Evolutionary conservation across 1,140 invertebrate genomes (phyloP), one percentile per base, ranked within the genome.

Genomic region (Drosophila equinoxialis): DNA sequence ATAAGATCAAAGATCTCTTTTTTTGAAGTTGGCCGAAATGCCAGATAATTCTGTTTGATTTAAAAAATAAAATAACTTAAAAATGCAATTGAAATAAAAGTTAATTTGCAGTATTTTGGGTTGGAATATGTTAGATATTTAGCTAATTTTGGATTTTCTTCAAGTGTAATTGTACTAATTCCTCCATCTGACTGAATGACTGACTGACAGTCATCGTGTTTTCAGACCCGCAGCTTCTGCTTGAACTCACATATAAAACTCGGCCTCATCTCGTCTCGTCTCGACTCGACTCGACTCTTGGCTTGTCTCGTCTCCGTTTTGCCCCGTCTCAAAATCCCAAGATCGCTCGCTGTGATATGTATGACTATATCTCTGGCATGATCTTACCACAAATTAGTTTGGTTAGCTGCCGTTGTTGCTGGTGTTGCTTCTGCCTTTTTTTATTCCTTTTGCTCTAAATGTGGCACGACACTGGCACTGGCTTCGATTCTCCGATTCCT

Each of bases 371-470:
- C 83, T 89, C 84, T 83, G 84, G 84, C 84, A 87, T 87, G 83
- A 87, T 87, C 83, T 89, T 87, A 74, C 83, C 84, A 87, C 83
- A 87, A 87, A 89, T 87, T 89, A 87, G 83, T 87, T 87, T 89
- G 83, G 83, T 86, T 87, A 87, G 84, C 83, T 87, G 83, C 83
- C 68, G 83, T 82, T 86, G 78, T 65, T 65, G 23, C 30, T 39
- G 55, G 57, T 42, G 14, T 71, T 54, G 33, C 17, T 60, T 60
- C 58, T 35, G 58, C 33, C 35, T 37, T 8, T 11, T 37, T 37
- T 37, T 8, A 10, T 60, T 42, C 51, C 37, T 55, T 30, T 33
- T 78, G 64, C 74, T 77, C 74, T 77, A 77, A 77, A 77, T 77
- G 74, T 77, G 74, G 74, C 74, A 77, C 74, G 59, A 23, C 37